Percentiles rank a stretch among this genome's conserved stretches.
Evolutionary conservation across 23 tunicate genomes (phyloP).

Genomic region (Ciona savignyi): DNA sequence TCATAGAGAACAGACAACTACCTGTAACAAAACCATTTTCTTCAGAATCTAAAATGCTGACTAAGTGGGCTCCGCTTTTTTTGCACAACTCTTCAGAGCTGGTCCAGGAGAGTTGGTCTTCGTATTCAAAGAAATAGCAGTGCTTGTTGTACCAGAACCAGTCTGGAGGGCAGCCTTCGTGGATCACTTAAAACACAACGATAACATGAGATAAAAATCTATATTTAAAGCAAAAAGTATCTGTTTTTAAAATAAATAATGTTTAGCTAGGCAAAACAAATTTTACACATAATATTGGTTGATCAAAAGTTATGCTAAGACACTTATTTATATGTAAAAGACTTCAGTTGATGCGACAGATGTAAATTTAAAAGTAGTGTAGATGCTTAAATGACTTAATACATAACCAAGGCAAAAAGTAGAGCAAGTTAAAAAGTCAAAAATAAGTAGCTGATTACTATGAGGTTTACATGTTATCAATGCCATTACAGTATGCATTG

Average conservation of each 20-base stretch:
- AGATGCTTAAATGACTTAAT: background rate
- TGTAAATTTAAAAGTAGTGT: background rate
- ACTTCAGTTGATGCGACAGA: background rate
- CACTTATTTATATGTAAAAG: no score
- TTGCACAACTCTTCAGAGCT: background rate
- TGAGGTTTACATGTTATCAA: no score
- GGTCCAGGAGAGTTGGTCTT: background rate
- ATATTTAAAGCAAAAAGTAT: no score
- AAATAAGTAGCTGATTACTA: no score
- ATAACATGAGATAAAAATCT: background rate
- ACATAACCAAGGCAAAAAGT: background rate
- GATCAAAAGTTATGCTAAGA: no score
- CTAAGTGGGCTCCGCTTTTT: background rate
- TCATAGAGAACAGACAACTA: background rate
- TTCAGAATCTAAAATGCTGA: background rate
- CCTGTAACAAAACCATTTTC: constrained; percentile 9
- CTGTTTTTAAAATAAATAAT: no score
- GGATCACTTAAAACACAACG: background rate
- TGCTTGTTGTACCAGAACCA: constrained; percentile 5
- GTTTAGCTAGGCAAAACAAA: no score
- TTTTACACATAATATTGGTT: no score
- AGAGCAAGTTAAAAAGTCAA: background rate
- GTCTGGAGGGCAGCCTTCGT: constrained; percentile 6
- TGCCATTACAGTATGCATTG: no score
- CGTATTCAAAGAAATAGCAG: constrained; percentile 1